Evolutionary conservation across 2,888 invertebrate species (phyloP).

Genomic region (Crocallis elinguaria): DNA sequence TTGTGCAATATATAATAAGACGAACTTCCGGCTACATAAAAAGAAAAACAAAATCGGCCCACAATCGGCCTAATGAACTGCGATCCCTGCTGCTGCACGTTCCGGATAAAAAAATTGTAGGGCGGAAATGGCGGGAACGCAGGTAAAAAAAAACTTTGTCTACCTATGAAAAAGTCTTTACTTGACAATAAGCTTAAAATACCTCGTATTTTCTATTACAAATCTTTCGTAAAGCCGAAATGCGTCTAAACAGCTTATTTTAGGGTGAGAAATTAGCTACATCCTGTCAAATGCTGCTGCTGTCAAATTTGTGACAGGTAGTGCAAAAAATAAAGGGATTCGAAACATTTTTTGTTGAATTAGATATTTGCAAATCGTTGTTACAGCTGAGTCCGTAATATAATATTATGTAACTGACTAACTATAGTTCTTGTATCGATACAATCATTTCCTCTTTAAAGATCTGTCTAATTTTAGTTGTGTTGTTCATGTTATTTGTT

Average conservation of each 20-base stretch:
- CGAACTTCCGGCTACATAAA: slow-evolving; percentile 1
- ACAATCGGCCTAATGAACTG: neutral
- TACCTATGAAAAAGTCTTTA: neutral
- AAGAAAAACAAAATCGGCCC: too few relatives aligned
- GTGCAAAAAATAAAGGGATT: neutral
- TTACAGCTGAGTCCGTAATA: too few relatives aligned
- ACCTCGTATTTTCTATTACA: neutral
- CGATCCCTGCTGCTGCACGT: neutral
- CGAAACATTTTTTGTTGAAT: neutral
- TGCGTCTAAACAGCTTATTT: neutral
- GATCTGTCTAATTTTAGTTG: too few relatives aligned
- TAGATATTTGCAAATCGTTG: too few relatives aligned
- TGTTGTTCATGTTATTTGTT: too few relatives aligned
- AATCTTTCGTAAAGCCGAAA: slow-evolving; percentile 2
- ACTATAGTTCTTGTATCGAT: too few relatives aligned
- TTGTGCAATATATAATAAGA: neutral
- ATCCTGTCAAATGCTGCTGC: slow-evolving; percentile 1
- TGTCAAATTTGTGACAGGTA: neutral
- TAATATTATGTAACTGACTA: too few relatives aligned
- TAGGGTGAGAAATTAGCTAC: neutral
- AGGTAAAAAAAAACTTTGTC: slow-evolving; percentile 3
- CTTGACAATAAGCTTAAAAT: neutral
- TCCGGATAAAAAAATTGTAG: neutral
- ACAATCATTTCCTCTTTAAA: too few relatives aligned
- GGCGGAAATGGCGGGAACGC: neutral